phyloP scores from a whole-genome alignment of 92 coral and sea anemone species.

The Phenganax marumi region DNA sequence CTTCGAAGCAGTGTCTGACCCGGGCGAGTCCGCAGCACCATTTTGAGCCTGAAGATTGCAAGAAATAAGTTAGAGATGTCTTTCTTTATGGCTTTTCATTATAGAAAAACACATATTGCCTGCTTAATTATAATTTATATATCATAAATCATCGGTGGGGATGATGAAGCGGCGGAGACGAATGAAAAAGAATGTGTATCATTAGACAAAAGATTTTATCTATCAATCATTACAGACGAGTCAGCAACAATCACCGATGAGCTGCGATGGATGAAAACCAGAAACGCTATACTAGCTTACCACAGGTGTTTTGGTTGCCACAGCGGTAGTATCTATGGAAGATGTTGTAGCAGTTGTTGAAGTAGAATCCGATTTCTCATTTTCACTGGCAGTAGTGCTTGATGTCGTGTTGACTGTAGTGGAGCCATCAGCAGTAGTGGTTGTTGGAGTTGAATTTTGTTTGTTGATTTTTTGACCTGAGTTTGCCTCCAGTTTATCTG shows the following conservation, averaged over 20 bases:
- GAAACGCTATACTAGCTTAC: not conserved
- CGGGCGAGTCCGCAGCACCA: conserved; percentile 22
- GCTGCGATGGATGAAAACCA: too few relatives aligned
- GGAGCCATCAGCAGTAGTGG: conserved; percentile 29
- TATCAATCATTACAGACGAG: too few relatives aligned
- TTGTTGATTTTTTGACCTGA: conserved; percentile 54
- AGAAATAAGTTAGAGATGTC: not conserved
- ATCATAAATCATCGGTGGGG: too few relatives aligned
- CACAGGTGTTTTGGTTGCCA: conserved; percentile 7
- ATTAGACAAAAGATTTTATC: too few relatives aligned
- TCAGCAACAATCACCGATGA: too few relatives aligned
- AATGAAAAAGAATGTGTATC: too few relatives aligned
- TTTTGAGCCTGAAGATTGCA: not conserved
- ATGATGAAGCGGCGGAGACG: too few relatives aligned
- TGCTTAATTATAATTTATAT: not conserved
- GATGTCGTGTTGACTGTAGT: conserved; percentile 25
- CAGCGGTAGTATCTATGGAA: conserved; percentile 13
- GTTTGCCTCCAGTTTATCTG: conserved; percentile 91
- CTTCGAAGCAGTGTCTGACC: conserved; percentile 29
- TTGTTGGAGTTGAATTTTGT: conserved; percentile 31
- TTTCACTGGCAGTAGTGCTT: conserved; percentile 13
- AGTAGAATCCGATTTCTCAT: conserved; percentile 6
- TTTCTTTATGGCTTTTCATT: not conserved
- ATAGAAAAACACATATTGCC: too few relatives aligned
- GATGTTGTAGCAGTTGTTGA: conserved; percentile 45